Percentiles rank a stretch among this genome's conserved stretches.
phyloP scores from a whole-genome alignment of 2,888 invertebrate species.

The Hydrotaea diabolus region DNA sequence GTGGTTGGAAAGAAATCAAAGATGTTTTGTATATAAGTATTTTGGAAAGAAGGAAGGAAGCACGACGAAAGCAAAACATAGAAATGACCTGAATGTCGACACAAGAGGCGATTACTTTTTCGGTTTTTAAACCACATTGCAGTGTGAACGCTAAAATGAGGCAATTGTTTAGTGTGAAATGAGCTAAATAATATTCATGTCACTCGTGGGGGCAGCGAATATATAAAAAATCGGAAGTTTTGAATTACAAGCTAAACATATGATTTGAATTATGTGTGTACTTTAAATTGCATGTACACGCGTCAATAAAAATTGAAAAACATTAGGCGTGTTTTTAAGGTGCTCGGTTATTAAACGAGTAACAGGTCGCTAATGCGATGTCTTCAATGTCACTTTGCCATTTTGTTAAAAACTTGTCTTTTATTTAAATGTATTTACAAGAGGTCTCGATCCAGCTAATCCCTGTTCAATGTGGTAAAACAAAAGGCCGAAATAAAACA shows the following conservation, averaged over 20 bases:
- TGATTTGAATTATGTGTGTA: not conserved
- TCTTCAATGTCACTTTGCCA: too few species aligned
- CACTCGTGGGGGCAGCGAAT: not conserved
- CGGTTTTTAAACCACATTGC: slow-evolving; percentile 7
- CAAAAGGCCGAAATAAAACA: too few species aligned
- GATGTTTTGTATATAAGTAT: slow-evolving; percentile 22
- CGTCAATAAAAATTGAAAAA: too few species aligned
- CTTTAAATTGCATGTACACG: too few species aligned
- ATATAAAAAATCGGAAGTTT: slow-evolving; percentile 12
- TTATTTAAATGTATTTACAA: too few species aligned
- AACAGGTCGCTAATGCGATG: too few species aligned
- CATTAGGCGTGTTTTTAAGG: too few species aligned
- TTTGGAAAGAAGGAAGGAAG: not conserved
- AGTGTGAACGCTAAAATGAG: not conserved
- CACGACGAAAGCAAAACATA: not conserved
- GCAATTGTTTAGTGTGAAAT: slow-evolving; percentile 22
- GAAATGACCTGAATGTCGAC: slow-evolving; percentile 36
- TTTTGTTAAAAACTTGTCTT: too few species aligned
- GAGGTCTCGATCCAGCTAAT: too few species aligned
- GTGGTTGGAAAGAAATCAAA: not conserved
- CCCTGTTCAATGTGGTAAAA: too few species aligned
- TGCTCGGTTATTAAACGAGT: too few species aligned
- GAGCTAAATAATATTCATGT: not conserved
- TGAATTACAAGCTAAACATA: not conserved
- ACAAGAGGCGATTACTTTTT: slow-evolving; percentile 9